phyloP scores from a whole-genome alignment of 2,888 invertebrate species.

The Meteorus colon region DNA sequence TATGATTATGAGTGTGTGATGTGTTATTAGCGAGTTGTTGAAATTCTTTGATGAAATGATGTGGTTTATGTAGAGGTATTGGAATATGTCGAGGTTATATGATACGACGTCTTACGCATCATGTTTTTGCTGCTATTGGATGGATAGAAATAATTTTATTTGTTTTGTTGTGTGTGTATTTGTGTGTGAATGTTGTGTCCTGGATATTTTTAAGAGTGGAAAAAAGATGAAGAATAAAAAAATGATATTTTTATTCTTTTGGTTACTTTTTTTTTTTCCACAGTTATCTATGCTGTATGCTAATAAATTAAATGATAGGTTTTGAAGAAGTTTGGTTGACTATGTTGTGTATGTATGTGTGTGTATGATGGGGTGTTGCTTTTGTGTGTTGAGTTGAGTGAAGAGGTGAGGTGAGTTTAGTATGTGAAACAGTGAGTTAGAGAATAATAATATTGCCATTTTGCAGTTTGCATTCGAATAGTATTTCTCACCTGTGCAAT shows the following conservation, averaged over 20 bases:
- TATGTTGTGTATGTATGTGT: conserved; percentile 5
- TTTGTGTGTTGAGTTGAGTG: neutral
- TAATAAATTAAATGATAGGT: conserved; percentile 24
- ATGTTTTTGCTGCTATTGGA: too few relatives aligned
- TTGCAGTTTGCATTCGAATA: conserved; percentile 46
- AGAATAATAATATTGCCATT: conserved; percentile 28
- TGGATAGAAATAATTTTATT: too few relatives aligned
- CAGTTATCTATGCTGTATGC: neutral
- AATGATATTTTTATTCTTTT: neutral
- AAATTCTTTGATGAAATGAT: conserved; percentile 1
- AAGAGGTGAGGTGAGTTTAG: neutral
- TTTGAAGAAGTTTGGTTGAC: neutral
- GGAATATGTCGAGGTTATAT: conserved; percentile 1
- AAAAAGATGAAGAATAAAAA: too few relatives aligned
- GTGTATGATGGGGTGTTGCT: neutral
- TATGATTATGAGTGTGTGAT: neutral
- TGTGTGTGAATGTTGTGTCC: too few relatives aligned
- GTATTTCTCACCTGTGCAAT: conserved; percentile 44
- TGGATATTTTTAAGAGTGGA: too few relatives aligned
- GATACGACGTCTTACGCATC: too few relatives aligned
- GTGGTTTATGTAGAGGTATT: neutral
- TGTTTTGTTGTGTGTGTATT: too few relatives aligned
- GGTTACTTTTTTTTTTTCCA: neutral
- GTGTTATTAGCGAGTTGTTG: neutral
- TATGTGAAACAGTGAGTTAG: neutral